Conservation (phyloP, 2,797 vertebrate genomes). For the Leuciscus waleckii region DNA sequence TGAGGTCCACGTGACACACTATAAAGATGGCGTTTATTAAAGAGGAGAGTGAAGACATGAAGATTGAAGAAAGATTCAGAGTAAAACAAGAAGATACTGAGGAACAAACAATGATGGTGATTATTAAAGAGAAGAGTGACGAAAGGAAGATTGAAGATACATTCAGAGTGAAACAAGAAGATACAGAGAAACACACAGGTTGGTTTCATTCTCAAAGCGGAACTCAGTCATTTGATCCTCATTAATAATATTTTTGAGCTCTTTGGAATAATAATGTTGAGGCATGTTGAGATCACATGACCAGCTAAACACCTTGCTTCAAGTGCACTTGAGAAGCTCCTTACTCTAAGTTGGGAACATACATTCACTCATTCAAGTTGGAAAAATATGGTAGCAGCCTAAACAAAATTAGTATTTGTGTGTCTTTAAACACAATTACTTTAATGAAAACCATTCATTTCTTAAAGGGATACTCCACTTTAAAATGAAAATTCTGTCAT, state of each 20-base stretch:
- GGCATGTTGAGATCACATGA: no score
- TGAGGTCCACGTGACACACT: not conserved
- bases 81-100: not conserved
- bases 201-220: not conserved
- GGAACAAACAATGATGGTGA: not conserved
- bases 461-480: no score
- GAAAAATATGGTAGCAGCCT: no score
- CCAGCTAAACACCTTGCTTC: no score
- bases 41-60: not conserved
- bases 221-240: not conserved
- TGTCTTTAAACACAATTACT: no score
- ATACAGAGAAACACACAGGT: not conserved
- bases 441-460: no score
- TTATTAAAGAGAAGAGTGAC: not conserved
- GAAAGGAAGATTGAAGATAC: not conserved
- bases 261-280: no score
- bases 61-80: not conserved
- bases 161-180: not conserved
- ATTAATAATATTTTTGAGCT: not conserved
- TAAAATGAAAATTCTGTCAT: no score
- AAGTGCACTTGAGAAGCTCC: no score
- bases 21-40: not conserved
- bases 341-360: no score
- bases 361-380: no score
- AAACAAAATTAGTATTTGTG: no score